phyloP scores from a whole-genome alignment of 2,113 vertebrate genomes.

The Pseudorectes ferrugineus region DNA sequence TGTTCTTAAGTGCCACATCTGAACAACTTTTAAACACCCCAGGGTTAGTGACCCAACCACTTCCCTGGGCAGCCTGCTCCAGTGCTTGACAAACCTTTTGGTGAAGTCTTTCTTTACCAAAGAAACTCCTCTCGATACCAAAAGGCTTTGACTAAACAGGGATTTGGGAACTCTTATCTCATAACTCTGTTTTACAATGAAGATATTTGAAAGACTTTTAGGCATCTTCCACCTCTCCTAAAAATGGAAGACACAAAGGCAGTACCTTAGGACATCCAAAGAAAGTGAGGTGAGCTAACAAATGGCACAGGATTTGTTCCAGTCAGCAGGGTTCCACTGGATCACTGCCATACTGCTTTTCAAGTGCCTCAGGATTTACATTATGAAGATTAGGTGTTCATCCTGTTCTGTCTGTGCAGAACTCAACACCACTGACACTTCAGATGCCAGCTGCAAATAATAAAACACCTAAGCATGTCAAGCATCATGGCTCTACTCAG shows the following conservation, averaged over 20 bases:
- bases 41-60: neutral
- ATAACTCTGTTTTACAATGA: neutral
- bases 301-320: neutral
- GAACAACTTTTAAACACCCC: neutral
- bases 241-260: neutral
- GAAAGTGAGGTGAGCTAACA: neutral
- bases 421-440: neutral
- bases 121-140: neutral
- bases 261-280: neutral
- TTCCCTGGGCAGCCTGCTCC: neutral
- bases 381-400: neutral
- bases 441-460: neutral
- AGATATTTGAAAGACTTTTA: neutral
- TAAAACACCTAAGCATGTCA: neutral
- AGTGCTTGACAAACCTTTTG: neutral
- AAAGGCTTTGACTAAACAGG: neutral
- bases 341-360: neutral
- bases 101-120: neutral
- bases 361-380: neutral
- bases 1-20: neutral
- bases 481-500: constrained; percentile 53
- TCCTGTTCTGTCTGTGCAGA: neutral
- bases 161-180: neutral
- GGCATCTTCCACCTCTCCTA: neutral
- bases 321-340: neutral